Conservation (phyloP, 2,797 vertebrate species). For the Megalops cyprinoides region DNA sequence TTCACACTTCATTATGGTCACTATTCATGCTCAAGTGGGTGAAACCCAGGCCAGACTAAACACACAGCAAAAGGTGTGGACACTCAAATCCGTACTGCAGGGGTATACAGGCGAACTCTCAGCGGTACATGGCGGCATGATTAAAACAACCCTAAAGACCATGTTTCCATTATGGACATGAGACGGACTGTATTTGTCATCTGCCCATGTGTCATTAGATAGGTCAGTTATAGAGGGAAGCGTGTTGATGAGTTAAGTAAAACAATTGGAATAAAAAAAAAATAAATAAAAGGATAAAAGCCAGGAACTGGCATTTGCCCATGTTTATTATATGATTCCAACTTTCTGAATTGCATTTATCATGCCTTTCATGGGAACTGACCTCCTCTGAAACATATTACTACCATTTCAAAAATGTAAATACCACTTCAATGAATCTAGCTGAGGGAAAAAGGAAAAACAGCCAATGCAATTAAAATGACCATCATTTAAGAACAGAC, state of each 20-base stretch:
- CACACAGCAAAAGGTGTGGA: conserved; percentile 19
- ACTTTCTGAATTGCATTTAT: background rate
- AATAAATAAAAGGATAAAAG: conserved; percentile 3
- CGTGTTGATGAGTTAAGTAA: background rate
- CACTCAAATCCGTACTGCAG: background rate
- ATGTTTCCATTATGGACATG: background rate
- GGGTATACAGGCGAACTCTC: conserved; percentile 3
- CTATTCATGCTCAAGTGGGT: conserved; percentile 1
- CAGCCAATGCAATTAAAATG: background rate
- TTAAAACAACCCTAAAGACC: conserved; percentile 9
- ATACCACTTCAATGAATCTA: background rate
- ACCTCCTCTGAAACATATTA: background rate
- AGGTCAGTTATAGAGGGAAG: background rate
- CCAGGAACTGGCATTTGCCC: background rate
- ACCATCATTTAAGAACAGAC: background rate
- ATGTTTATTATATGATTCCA: conserved; percentile 4
- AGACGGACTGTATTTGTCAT: conserved; percentile 31
- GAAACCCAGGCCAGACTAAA: conserved; percentile 34
- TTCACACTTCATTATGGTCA: conserved; percentile 32
- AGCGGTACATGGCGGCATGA: conserved; percentile 16
- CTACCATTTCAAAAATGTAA: background rate
- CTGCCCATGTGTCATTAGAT: background rate
- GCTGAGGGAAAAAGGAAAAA: background rate
- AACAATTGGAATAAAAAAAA: background rate
- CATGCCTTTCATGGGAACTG: background rate